Conservation (phyloP, 2,113 vertebrate genomes). For the Saimiri boliviensis region DNA sequence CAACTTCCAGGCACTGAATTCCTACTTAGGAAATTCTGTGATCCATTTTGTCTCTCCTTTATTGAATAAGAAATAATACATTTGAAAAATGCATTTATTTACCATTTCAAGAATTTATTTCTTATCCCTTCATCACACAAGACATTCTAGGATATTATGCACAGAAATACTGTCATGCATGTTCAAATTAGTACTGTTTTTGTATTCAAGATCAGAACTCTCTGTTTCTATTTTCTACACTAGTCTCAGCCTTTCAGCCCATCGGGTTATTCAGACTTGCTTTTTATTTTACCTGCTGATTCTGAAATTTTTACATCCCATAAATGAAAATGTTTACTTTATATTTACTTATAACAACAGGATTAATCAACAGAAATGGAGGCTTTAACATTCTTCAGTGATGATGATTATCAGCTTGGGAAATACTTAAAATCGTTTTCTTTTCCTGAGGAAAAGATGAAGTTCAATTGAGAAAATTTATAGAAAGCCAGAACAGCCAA, state of each 20-base stretch:
- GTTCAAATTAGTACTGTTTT: constrained; percentile 19
- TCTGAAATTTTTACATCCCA: neutral
- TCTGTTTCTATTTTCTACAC: neutral
- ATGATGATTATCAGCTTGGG: neutral
- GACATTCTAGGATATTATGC: neutral
- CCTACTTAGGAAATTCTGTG: constrained; percentile 14
- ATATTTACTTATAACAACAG: neutral
- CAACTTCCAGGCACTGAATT: constrained; percentile 43
- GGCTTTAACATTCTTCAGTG: neutral
- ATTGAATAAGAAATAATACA: neutral
- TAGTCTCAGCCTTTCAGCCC: neutral
- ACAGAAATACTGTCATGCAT: neutral
- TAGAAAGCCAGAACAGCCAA: neutral
- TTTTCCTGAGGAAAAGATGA: neutral
- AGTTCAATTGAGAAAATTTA: neutral
- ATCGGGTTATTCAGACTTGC: neutral
- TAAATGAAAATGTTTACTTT: constrained; percentile 43
- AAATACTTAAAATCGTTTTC: neutral
- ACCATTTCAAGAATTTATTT: neutral
- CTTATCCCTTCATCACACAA: neutral
- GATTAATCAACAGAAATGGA: neutral
- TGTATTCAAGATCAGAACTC: neutral
- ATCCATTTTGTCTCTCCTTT: constrained; percentile 5
- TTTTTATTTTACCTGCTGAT: neutral
- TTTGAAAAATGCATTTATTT: constrained; percentile 15